phyloP scores from a whole-genome alignment of 2,888 invertebrate genomes.

The Eilema griseolum region DNA sequence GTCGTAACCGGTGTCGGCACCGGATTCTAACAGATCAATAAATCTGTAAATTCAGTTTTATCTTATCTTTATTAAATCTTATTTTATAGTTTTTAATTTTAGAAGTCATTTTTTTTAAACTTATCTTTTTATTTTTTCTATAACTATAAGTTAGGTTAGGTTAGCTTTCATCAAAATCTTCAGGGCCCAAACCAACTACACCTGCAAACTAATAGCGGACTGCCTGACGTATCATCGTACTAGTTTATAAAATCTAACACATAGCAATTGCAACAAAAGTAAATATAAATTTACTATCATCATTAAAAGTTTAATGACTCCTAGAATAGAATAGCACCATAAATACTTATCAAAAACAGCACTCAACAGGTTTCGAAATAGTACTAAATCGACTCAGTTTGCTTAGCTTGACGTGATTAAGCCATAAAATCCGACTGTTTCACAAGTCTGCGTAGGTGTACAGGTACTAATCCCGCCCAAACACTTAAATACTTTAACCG shows the following conservation, averaged over 20 bases:
- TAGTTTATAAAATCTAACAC: too few relatives aligned
- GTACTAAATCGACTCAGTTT: neutral
- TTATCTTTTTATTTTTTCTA: too few relatives aligned
- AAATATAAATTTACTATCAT: neutral
- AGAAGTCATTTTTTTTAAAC: too few relatives aligned
- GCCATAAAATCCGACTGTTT: slow-evolving; percentile 2
- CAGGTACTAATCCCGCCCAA: slow-evolving; percentile 7
- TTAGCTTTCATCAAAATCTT: neutral
- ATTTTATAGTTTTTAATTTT: too few relatives aligned
- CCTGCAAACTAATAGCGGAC: too few relatives aligned
- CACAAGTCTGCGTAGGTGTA: slow-evolving; percentile 2
- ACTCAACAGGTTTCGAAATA: neutral
- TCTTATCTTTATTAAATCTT: too few relatives aligned
- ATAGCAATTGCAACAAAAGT: neutral
- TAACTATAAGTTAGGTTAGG: too few relatives aligned
- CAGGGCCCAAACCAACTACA: neutral
- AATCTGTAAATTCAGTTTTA: too few relatives aligned
- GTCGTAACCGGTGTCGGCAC: too few relatives aligned
- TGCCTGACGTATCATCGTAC: too few relatives aligned
- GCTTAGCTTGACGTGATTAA: slow-evolving; percentile 3
- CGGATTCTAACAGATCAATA: too few relatives aligned
- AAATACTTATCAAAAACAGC: neutral
- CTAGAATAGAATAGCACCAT: neutral
- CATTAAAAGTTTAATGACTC: neutral
- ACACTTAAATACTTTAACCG: slow-evolving; percentile 10